These are phyloP conservation scores for Siniperca knerii DNA, from an alignment of 2,113 vertebrate genomes.

Conservation along the genomic window DNA sequence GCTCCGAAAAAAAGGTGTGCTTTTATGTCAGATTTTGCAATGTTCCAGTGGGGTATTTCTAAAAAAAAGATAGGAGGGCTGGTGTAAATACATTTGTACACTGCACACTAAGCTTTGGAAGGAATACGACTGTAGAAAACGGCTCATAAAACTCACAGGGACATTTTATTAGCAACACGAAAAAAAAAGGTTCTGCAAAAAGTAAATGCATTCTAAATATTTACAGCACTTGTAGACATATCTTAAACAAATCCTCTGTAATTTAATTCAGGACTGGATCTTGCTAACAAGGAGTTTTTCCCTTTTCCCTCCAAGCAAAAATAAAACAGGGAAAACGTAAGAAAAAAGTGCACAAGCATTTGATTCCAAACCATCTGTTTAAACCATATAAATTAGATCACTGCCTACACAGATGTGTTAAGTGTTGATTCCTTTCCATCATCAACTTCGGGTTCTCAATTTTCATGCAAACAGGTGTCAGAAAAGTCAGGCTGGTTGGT, in stretches of 20 bases:
- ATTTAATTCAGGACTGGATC: not conserved
- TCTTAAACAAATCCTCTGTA: constrained; percentile 6
- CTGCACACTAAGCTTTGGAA: not conserved
- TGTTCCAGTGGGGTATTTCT: constrained; percentile 2
- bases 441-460: constrained; percentile 62
- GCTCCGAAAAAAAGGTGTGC: not conserved
- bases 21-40: constrained; percentile 1
- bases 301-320: not conserved
- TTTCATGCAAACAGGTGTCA: constrained; percentile 81
- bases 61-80: not conserved
- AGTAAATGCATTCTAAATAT: constrained; percentile 4
- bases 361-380: constrained; percentile 56
- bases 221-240: constrained; percentile 28
- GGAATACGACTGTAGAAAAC: not conserved
- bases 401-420: constrained; percentile 42
- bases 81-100: not conserved
- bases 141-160: constrained; percentile 3
- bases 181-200: constrained; percentile 16
- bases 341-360: constrained; percentile 7
- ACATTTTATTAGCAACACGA: constrained; percentile 18
- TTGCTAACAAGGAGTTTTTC: not conserved
- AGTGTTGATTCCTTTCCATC: constrained; percentile 64
- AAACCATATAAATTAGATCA: constrained; percentile 43
- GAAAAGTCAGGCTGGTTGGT: constrained; percentile 57
- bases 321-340: not conserved